Evolutionary conservation across 2,113 vertebrate genomes (phyloP).

Genomic region (Pygoscelis adeliae): DNA sequence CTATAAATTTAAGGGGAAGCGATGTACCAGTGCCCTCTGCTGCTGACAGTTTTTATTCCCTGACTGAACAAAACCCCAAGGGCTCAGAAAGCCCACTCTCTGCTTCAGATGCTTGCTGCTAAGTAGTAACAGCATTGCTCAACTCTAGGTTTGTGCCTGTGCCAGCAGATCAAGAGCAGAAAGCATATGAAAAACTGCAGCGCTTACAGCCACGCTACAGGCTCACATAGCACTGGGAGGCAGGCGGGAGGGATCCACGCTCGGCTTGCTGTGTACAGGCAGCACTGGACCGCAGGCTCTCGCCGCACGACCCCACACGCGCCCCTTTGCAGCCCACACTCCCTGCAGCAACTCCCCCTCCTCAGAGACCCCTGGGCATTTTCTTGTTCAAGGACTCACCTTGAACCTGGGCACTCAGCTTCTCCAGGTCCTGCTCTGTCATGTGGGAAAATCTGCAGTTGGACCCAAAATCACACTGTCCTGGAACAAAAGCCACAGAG

Average conservation of each 20-base stretch:
- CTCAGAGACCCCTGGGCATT: background rate
- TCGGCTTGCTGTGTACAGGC: rapidly evolving
- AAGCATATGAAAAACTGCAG: background rate
- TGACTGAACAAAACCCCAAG: background rate
- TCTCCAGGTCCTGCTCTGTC: conserved; percentile 84
- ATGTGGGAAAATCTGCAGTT: conserved; percentile 96
- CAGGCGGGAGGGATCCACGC: background rate
- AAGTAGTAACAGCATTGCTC: background rate
- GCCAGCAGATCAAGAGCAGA: background rate
- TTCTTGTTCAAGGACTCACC: conserved; percentile 65
- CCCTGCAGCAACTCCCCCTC: background rate
- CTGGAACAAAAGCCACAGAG: conserved; percentile 45
- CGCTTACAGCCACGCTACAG: background rate
- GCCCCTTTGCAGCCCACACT: background rate
- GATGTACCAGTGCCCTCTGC: conserved; percentile 68
- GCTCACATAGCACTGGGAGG: background rate
- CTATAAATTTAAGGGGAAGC: conserved; percentile 31
- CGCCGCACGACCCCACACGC: rapidly evolving
- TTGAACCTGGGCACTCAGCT: conserved; percentile 83
- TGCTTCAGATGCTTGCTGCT: background rate
- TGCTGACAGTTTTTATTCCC: conserved; percentile 57
- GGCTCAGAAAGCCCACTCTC: background rate
- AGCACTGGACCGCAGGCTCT: background rate
- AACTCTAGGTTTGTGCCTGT: background rate
- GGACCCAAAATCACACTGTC: conserved; percentile 88